These are phyloP conservation scores for Mya arenaria DNA, from an alignment of 1,140 invertebrate species.

Conservation along the genomic window DNA sequence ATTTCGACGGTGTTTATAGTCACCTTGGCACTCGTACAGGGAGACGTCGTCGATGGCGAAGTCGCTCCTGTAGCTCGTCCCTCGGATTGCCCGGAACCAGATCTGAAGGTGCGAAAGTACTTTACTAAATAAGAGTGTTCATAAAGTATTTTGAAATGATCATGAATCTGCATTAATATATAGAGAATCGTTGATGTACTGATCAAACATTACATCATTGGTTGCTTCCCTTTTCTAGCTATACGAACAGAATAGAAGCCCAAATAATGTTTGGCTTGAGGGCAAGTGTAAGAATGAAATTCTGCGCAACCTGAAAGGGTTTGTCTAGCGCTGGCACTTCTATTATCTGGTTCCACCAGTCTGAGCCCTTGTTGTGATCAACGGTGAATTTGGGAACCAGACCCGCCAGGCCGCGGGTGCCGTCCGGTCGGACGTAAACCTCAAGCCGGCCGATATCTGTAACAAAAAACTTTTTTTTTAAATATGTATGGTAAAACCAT, in stretches of 20 bases:
- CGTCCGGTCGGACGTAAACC: constrained; percentile 5
- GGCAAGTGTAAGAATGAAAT: too few relatives aligned
- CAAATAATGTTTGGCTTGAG: too few relatives aligned
- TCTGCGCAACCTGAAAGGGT: constrained; percentile 44
- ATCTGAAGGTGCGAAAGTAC: not conserved
- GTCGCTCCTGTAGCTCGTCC: constrained; percentile 24
- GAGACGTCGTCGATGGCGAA: constrained; percentile 43
- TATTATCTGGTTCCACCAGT: constrained; percentile 12
- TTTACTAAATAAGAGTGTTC: too few relatives aligned
- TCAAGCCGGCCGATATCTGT: constrained; percentile 11
- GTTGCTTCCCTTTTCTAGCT: too few relatives aligned
- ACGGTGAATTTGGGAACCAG: not conserved
- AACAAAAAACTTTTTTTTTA: too few relatives aligned
- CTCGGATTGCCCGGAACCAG: constrained; percentile 13
- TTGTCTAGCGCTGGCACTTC: not conserved
- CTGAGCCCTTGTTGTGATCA: not conserved
- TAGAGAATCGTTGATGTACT: not conserved
- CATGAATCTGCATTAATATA: not conserved
- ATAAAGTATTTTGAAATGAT: not conserved
- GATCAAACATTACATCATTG: too few relatives aligned
- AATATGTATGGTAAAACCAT: not conserved
- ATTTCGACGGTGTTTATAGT: too few relatives aligned
- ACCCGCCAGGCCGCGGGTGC: not conserved
- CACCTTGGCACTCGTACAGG: not conserved
- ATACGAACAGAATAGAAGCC: too few relatives aligned